phyloP scores from a whole-genome alignment of 1,140 invertebrate genomes.

The Drosophila arizonae region DNA sequence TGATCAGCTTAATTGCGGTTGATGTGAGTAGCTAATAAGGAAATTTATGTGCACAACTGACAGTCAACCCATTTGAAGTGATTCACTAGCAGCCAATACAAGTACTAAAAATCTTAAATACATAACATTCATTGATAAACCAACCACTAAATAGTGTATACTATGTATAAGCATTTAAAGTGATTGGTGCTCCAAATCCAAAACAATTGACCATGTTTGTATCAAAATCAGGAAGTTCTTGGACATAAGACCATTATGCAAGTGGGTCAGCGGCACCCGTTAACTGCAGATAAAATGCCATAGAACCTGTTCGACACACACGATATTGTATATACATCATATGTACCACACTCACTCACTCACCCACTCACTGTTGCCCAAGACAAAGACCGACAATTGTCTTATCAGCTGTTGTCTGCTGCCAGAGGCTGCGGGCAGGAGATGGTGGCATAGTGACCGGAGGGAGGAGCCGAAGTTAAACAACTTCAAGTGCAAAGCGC shows the following conservation, averaged over 20 bases:
- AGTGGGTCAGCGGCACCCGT: conserved; percentile 28
- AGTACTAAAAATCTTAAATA: conserved; percentile 12
- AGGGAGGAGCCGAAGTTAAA: conserved; percentile 13
- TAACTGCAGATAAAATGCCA: conserved; percentile 51
- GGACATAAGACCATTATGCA: conserved; percentile 42
- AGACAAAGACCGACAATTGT: conserved; percentile 62
- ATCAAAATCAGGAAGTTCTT: conserved; percentile 60
- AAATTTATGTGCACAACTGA: conserved; percentile 36
- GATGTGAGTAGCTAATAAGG: conserved; percentile 20
- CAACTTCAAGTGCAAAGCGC: conserved; percentile 63
- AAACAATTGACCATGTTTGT: conserved; percentile 66
- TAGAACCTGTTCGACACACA: conserved; percentile 9
- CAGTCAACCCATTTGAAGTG: conserved; percentile 27
- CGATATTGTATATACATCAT: not conserved
- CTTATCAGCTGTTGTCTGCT: conserved; percentile 42
- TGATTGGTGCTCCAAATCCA: not conserved
- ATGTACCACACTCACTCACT: not conserved
- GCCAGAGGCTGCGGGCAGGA: not conserved
- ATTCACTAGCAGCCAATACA: conserved; percentile 17
- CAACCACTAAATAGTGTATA: conserved; percentile 5
- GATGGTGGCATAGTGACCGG: not conserved
- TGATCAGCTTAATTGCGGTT: conserved; percentile 37
- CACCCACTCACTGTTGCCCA: not conserved
- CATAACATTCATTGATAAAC: conserved; percentile 40
- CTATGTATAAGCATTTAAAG: not conserved